phyloP scores from a whole-genome alignment of 1,140 invertebrate species.

The Neocloeon triangulifer region DNA sequence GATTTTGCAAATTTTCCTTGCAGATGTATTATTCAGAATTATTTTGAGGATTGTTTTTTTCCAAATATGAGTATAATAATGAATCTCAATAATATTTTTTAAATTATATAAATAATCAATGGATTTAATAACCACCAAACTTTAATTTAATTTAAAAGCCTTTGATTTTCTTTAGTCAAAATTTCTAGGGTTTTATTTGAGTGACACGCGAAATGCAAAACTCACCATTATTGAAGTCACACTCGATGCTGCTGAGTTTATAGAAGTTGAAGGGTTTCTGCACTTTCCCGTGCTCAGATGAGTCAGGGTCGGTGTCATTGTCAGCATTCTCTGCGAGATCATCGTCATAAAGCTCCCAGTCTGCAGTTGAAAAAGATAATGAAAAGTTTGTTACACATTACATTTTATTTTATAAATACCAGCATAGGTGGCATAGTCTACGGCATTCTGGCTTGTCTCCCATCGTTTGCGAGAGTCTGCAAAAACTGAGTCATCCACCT shows the following conservation, averaged over 20 bases:
- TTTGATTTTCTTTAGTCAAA: too few relatives aligned
- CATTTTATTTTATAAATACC: slow-evolving; percentile 10
- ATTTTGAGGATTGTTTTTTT: too few relatives aligned
- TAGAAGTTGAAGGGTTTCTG: slow-evolving; percentile 51
- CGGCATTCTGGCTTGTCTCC: slow-evolving; percentile 15
- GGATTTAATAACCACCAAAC: too few relatives aligned
- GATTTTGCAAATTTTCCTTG: too few relatives aligned
- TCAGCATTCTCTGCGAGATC: slow-evolving; percentile 10
- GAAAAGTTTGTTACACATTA: slow-evolving; percentile 3
- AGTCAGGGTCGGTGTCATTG: slow-evolving; percentile 9
- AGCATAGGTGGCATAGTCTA: slow-evolving; percentile 15
- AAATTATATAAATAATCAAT: too few relatives aligned
- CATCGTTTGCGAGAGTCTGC: slow-evolving; percentile 20
- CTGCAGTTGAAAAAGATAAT: slow-evolving; percentile 10
- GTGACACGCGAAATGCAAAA: not conserved
- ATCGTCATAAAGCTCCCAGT: slow-evolving; percentile 17
- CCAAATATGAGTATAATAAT: too few relatives aligned
- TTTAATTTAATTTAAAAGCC: too few relatives aligned
- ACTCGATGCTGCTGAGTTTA: slow-evolving; percentile 11
- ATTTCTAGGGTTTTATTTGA: not conserved
- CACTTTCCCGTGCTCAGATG: slow-evolving; percentile 16
- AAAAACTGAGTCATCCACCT: slow-evolving; percentile 11
- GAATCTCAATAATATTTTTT: too few relatives aligned
- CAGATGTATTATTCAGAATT: too few relatives aligned
- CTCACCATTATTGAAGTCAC: slow-evolving; percentile 10